These are phyloP conservation scores for Mola mola DNA, from an alignment of 2,113 vertebrate genomes.

Conservation along the genomic window DNA sequence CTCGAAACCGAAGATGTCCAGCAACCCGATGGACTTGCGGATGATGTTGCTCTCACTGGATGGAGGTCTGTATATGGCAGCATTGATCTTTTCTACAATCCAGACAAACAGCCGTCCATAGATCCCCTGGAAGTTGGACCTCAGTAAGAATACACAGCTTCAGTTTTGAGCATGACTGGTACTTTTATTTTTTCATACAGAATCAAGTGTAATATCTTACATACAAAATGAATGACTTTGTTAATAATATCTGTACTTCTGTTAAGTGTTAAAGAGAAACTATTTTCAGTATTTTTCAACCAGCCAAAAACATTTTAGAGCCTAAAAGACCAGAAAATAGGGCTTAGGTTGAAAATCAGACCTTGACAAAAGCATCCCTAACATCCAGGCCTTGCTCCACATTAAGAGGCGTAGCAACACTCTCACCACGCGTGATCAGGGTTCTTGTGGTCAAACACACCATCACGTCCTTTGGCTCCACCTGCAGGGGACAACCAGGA, in stretches of 20 bases:
- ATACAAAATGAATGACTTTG: too few species aligned
- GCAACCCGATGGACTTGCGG: constrained; percentile 90
- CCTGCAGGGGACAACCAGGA: constrained; percentile 34
- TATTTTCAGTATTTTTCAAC: too few species aligned
- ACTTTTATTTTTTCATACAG: too few species aligned
- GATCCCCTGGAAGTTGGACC: constrained; percentile 86
- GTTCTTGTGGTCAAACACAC: constrained; percentile 92
- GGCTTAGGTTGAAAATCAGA: constrained; percentile 41
- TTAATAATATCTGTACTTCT: too few species aligned
- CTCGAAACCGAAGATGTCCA: constrained; percentile 99
- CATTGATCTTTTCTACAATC: constrained; percentile 99
- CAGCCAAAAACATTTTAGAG: too few species aligned
- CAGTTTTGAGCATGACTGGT: too few species aligned
- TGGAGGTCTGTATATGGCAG: constrained; percentile 92
- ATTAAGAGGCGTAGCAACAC: constrained; percentile 93
- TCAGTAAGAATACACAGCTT: not conserved
- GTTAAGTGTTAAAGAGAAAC: too few species aligned
- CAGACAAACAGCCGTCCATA: constrained; percentile 96
- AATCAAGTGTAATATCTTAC: too few species aligned
- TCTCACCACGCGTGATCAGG: constrained; percentile 95
- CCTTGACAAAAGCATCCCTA: constrained; percentile 97
- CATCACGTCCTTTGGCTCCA: constrained; percentile 89
- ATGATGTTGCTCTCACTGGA: constrained; percentile 85
- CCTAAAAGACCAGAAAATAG: too few species aligned
- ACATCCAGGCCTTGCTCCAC: constrained; percentile 93